Evolutionary conservation across 2,888 invertebrate genomes (phyloP).

Genomic region (Drosophila cracens): DNA sequence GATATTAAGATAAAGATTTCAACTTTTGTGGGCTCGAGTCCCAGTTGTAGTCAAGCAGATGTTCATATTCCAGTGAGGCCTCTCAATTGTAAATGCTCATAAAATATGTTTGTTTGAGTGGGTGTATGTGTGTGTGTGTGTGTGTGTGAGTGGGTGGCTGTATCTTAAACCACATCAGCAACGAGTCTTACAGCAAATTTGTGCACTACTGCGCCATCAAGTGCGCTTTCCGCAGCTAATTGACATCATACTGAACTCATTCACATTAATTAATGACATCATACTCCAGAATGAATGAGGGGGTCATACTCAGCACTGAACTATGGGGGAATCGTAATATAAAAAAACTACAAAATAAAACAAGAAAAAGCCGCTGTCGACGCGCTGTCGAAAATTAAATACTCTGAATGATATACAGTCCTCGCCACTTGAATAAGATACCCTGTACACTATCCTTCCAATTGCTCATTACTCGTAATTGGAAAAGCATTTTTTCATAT

Average conservation of each 20-base stretch:
- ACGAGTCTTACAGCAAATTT: slow-evolving; percentile 58
- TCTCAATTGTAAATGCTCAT: slow-evolving; percentile 54
- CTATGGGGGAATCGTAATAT: slow-evolving; percentile 16
- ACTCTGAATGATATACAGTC: slow-evolving; percentile 6
- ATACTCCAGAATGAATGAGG: slow-evolving; percentile 55
- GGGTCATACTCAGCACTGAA: slow-evolving; percentile 30
- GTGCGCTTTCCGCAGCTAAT: slow-evolving; percentile 79
- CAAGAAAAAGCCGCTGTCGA: slow-evolving; percentile 4
- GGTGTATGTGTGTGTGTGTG: background rate
- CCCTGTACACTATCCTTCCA: background rate
- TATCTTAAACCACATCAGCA: slow-evolving; percentile 37
- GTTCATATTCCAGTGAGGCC: slow-evolving; percentile 32
- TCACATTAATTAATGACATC: slow-evolving; percentile 81
- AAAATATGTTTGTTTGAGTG: slow-evolving; percentile 26
- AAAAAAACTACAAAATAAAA: slow-evolving; percentile 8
- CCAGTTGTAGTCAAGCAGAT: slow-evolving; percentile 22
- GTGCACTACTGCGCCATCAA: slow-evolving; percentile 61
- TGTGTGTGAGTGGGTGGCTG: slow-evolving; percentile 34
- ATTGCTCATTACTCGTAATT: background rate
- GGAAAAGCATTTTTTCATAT: background rate
- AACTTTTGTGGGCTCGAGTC: slow-evolving; percentile 37
- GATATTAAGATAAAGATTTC: slow-evolving; percentile 65
- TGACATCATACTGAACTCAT: slow-evolving; percentile 81
- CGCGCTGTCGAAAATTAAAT: slow-evolving; percentile 12
- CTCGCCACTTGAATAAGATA: background rate